Base-by-base conservation (phyloP, 2,113 vertebrate species). In the Pao palembangensis region DNA sequence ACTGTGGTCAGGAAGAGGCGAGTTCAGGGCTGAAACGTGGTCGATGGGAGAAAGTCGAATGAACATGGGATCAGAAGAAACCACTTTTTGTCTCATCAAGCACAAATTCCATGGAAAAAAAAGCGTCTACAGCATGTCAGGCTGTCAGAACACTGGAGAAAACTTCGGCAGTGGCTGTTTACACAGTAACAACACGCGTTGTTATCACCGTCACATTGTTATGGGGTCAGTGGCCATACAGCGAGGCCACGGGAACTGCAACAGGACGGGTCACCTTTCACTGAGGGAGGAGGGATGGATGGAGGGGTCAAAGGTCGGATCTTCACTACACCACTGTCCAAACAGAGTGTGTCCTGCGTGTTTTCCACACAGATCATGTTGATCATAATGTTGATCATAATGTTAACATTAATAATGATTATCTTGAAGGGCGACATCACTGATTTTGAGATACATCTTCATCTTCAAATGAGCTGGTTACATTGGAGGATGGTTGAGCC, bases 201-300 rank as follows among this genome's bases (percentile, higher is more conserved):
- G 18, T 25, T 18, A 58, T 50, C 55, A 56, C 54, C 49, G 11
- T 15, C 34, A 18, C 48, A 20, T 60, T 61, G 62, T 73, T 28
- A 52, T 41, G 34, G 56, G 56, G 74, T 82, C 77, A 58, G 60
- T 25, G 11, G 3, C 58, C 21, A 55, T 61, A 71, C 42, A 6
- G 18, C 12, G 52, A 51, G 58, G 51, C 63, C 42, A 58, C 63
- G 55, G 66, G 68, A 82, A 77, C 79, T 47, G 52, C 25, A 69
- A 78, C 76, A 80, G 57, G 69, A 80, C 67, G 65, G 63, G 58
- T 79, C 38, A 25, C 60, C 65, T 77, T 68, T 70, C 66, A 75
- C 59, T 56, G 48, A 59, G 54, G 49, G 23, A 31, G 51, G 57
- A 61, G 52, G 41, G 48, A 56, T 59, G 56, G 38, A 53, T 75